Percentiles rank a stretch among this genome's conserved stretches.
Evolutionary conservation across 2,797 vertebrate genomes (phyloP).

Genomic region (Tarsius wallacei): DNA sequence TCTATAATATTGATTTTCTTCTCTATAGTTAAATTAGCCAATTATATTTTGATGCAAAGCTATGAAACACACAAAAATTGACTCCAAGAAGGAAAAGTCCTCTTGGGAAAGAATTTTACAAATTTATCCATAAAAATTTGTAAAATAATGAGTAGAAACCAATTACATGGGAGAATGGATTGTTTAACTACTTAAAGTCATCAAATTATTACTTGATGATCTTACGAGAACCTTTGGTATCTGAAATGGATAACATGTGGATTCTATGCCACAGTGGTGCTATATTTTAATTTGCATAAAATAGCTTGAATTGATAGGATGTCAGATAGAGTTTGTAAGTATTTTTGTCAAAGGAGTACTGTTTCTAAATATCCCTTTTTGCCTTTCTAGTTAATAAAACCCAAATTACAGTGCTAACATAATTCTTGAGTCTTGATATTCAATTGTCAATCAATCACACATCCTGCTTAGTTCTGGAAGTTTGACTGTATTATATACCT

Average conservation of each 20-base stretch:
- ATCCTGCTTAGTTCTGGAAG: neutral
- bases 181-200: neutral
- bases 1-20: neutral
- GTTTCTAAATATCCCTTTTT: constrained; percentile 46
- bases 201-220: neutral
- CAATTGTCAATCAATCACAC: neutral
- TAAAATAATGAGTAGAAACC: constrained; percentile 29
- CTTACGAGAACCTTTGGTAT: constrained; percentile 33
- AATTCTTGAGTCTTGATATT: neutral
- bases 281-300: constrained; percentile 22
- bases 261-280: neutral
- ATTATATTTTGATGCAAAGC: constrained; percentile 31
- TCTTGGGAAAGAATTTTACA: neutral
- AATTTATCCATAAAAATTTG: constrained; percentile 27
- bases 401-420: neutral
- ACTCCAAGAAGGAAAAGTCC: neutral
- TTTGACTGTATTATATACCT: neutral
- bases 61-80: constrained; percentile 45
- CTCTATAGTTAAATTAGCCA: neutral
- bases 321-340: constrained; percentile 22
- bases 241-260: neutral
- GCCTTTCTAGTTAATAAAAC: constrained; percentile 29
- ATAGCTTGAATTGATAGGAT: neutral
- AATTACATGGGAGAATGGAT: neutral
- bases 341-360: neutral